Base-by-base conservation (phyloP, 2,888 invertebrate genomes). In the Lasioglossum oenotherae region DNA sequence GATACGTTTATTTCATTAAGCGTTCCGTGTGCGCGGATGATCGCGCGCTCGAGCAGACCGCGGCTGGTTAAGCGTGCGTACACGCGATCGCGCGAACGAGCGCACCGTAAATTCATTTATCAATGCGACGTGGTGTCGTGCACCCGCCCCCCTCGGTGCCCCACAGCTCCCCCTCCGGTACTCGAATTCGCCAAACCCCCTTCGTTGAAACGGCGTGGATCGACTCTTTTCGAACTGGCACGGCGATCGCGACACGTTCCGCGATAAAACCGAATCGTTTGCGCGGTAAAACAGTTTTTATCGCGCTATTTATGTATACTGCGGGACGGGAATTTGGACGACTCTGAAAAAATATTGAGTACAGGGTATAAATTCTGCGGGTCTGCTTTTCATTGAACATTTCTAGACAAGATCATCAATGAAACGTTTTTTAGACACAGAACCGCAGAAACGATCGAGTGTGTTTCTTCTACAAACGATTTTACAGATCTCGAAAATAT, bases 1-100 rank as follows among this genome's bases (percentile, higher is more conserved):
- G 89, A 90, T 90, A 89, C 88, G 91, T 91, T 91, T 89, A 91
- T 93, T 92, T 91, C 88, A 92, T 92, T 91, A 90, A 92, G 85
- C 88, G 87, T 76, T 78, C 71, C 74, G 77, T 72, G 84, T 5
- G 49, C 72, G 78, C 81, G 84, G 72, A 77, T 31, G 69, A 84
- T 74, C 82, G 69, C 76, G 73, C 72, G 75, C n/a, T n/a, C 75
- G 44, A 44, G 44, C 67, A 75, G n/a, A 60, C 38, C 79, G 64
- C 64, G 31, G 75, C 60, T n/a, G 73, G 53, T 75, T 35, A 27
- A 31, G 67, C 41, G 67, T 53, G 76, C 53, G 74, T 60, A 44
- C 53, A 41, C 44, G 14, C 23, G 31, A 3, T 10, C 57, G 67
- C 84, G 10, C 31, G 14, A 12, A 16, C 4, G 16, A 46, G 67